Base-by-base conservation (phyloP, 2,113 vertebrate species). In the Epinephelus moara region DNA sequence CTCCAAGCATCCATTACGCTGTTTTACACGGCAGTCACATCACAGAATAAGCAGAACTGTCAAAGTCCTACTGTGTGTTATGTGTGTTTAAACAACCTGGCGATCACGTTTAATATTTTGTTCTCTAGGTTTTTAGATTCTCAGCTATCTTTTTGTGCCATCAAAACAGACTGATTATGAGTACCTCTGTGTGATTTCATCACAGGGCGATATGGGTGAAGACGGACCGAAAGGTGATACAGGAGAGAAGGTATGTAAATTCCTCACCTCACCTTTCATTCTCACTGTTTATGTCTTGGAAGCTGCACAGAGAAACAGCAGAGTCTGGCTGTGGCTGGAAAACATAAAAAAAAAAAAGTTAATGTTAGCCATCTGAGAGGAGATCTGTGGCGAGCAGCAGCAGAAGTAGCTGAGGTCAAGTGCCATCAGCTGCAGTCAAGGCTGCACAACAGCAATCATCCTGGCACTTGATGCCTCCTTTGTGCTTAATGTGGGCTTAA, bases 151-250 rank as follows among this genome's bases (percentile, higher is more conserved):
- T 45, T 11, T 45, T 45, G 33, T 45, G 42, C 8, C 1, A 11
- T 45, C 11, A 45, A 13, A 33, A 25, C 33, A 63, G 4, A 45
- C 55, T 63, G 56, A 82, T 47, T 63, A 33, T 37, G 53, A 78
- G 50, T 56, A 5, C 15, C 9, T 57, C 21, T 90, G 47, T 91
- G 17, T 80, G 61, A 68, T 89, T 82, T 78, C 15, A 15, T 88
- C 72, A 25, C 82, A 99, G 98, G 98, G 98, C 56, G 97, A 98
- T 76, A 87, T 96, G 94, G 98, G 98, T 8, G 96, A 98, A 88
- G 95, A 94, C 23, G 98, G 98, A 47, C 94, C 73, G 3, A 99
- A 97, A 93, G 98, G 98, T 83, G 96, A 97, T 40, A 50, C 89
- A 0, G 98, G 98, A 49, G 96, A 97, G 94, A 99, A 99, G 98